These are phyloP conservation scores for Oxytorus armatus DNA, from an alignment of 2,888 invertebrate species.

Conservation along the genomic window DNA sequence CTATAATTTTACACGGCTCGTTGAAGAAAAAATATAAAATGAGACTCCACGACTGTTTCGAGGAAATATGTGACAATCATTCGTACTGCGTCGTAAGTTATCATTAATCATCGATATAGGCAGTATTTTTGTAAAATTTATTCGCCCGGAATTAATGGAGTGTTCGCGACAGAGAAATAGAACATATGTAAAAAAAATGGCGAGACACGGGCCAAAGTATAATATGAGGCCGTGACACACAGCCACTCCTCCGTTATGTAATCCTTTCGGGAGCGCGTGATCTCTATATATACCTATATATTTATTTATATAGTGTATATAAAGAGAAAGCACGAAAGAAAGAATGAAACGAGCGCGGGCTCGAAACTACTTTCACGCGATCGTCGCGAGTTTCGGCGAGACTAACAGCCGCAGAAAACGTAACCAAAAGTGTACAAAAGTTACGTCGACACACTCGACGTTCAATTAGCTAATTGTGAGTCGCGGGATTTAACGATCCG, in stretches of 20 bases:
- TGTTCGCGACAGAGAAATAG: constrained; percentile 12
- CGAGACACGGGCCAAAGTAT: constrained; percentile 24
- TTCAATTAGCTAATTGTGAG: constrained; percentile 62
- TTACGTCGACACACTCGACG: constrained; percentile 69
- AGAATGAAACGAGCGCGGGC: constrained; percentile 72
- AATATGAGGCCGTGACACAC: constrained; percentile 71
- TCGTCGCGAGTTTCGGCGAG: constrained; percentile 72
- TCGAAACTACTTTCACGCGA: constrained; percentile 76
- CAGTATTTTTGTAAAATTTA: not conserved
- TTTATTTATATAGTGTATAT: constrained; percentile 38
- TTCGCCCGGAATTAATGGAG: constrained; percentile 20
- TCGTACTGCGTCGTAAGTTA: not conserved
- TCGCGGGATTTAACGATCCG: constrained; percentile 60
- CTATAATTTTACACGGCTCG: constrained; percentile 41
- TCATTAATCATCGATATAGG: constrained; percentile 19
- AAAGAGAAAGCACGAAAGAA: constrained; percentile 82
- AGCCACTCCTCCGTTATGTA: constrained; percentile 80
- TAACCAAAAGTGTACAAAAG: constrained; percentile 65
- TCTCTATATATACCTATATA: not conserved
- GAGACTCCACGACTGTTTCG: not conserved
- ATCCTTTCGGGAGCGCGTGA: constrained; percentile 67
- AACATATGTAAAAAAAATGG: constrained; percentile 22
- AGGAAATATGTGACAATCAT: constrained; percentile 2
- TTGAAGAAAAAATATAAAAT: constrained; percentile 13
- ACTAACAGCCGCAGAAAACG: constrained; percentile 68